Conservation (phyloP, 2,113 vertebrate species). For the Haemorhous mexicanus region DNA sequence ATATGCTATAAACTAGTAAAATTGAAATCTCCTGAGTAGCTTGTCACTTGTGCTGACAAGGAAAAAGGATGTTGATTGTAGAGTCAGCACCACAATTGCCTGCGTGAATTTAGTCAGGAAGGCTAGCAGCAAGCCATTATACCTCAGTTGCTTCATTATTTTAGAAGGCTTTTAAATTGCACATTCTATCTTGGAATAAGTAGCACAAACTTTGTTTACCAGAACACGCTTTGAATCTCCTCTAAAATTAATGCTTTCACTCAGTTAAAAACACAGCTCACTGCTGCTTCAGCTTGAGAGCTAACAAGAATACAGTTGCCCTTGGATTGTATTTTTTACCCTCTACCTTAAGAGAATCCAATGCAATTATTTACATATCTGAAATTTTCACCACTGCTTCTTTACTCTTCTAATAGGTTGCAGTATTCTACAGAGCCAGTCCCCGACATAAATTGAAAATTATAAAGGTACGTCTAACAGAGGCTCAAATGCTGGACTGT, state of each 20-base stretch:
- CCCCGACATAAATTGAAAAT: slow-evolving; percentile 97
- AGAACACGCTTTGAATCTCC: background rate
- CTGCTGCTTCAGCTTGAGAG: background rate
- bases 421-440: slow-evolving; percentile 95
- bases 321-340: background rate
- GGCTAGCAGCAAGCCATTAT: background rate
- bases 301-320: background rate
- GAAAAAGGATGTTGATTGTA: background rate
- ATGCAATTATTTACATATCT: background rate
- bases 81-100: background rate
- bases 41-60: background rate
- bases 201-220: background rate
- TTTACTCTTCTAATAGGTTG: slow-evolving; percentile 73
- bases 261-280: background rate
- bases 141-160: background rate
- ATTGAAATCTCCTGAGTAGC: background rate
- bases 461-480: slow-evolving; percentile 83
- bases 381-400: background rate
- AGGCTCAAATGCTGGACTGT: background rate
- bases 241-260: background rate
- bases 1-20: background rate
- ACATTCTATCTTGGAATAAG: background rate
- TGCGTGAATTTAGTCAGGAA: background rate
- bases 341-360: background rate
- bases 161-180: background rate